Percentiles rank a stretch among this genome's conserved stretches.
phyloP scores from a whole-genome alignment of 2,888 invertebrate genomes.

The Pollenia amentaria region DNA sequence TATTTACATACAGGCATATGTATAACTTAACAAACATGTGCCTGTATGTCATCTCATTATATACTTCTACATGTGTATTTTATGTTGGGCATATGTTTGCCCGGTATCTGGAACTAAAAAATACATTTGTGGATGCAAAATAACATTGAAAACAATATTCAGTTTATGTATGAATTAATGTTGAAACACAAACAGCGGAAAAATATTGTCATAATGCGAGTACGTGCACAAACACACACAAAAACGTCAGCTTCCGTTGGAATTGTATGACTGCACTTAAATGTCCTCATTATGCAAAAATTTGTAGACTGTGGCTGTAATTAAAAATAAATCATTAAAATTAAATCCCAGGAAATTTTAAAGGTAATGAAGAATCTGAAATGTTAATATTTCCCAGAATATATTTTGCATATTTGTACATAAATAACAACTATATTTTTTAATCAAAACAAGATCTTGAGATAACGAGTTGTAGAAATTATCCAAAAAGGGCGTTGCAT shows the following conservation, averaged over 20 bases:
- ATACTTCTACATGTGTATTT: constrained; percentile 35
- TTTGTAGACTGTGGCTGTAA: background rate
- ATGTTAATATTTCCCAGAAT: too few species aligned
- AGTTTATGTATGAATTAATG: constrained; percentile 17
- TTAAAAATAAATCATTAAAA: constrained; percentile 17
- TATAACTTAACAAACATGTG: constrained; percentile 6
- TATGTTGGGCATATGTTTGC: constrained; percentile 68
- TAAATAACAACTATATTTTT: too few species aligned
- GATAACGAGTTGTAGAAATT: too few species aligned
- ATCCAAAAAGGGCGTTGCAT: too few species aligned
- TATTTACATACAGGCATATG: background rate
- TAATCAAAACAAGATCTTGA: too few species aligned
- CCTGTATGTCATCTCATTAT: constrained; percentile 51
- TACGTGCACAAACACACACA: background rate
- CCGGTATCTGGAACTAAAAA: constrained; percentile 37
- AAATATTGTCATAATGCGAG: constrained; percentile 43
- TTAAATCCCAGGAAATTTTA: background rate
- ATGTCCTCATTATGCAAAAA: background rate
- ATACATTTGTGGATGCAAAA: constrained; percentile 14
- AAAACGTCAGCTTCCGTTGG: constrained; percentile 23
- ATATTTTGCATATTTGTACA: too few species aligned
- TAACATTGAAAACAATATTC: constrained; percentile 13
- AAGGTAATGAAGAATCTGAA: too few species aligned
- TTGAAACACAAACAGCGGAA: constrained; percentile 3
- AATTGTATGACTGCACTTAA: background rate